These are phyloP conservation scores for Premnoplex brunnescens DNA, from an alignment of 2,797 vertebrate species.

Conservation along the genomic window DNA sequence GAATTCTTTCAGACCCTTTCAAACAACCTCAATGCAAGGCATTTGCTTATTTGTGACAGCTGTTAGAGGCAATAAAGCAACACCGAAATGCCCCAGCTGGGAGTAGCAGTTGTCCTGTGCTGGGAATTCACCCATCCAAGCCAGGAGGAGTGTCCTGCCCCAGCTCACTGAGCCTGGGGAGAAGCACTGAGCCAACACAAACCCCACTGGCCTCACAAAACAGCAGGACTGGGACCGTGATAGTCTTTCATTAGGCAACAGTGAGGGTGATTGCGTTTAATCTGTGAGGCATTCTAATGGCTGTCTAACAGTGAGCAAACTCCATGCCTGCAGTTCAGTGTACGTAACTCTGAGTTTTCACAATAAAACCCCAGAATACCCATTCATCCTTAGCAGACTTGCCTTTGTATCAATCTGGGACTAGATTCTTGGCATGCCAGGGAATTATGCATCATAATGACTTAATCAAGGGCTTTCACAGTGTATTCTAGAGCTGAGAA, in stretches of 20 bases:
- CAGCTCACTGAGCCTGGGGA: not conserved
- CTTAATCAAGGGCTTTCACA: slow-evolving; percentile 46
- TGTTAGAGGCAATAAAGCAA: not conserved
- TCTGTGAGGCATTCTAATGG: not conserved
- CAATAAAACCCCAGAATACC: not conserved
- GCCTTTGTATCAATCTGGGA: slow-evolving; percentile 37
- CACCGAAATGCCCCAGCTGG: accelerated
- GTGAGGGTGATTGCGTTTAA: not conserved
- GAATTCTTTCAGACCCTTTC: not conserved
- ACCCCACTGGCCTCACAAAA: not conserved
- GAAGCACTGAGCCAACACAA: not conserved
- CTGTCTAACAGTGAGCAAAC: not conserved
- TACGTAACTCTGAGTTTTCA: not conserved
- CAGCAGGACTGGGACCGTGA: not conserved
- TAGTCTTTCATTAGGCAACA: not conserved
- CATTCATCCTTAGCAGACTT: slow-evolving; percentile 15
- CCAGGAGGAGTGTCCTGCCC: not conserved
- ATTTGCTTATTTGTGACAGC: not conserved
- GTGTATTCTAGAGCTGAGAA: slow-evolving; percentile 18
- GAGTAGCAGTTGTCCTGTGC: not conserved
- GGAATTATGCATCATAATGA: slow-evolving; percentile 40
- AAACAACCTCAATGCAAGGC: not conserved
- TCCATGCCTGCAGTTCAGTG: not conserved
- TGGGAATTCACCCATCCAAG: not conserved
- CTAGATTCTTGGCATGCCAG: slow-evolving; percentile 47